These are phyloP conservation scores for Micromussa lordhowensis DNA, from an alignment of 92 coral and sea anemone species.

Conservation along the genomic window DNA sequence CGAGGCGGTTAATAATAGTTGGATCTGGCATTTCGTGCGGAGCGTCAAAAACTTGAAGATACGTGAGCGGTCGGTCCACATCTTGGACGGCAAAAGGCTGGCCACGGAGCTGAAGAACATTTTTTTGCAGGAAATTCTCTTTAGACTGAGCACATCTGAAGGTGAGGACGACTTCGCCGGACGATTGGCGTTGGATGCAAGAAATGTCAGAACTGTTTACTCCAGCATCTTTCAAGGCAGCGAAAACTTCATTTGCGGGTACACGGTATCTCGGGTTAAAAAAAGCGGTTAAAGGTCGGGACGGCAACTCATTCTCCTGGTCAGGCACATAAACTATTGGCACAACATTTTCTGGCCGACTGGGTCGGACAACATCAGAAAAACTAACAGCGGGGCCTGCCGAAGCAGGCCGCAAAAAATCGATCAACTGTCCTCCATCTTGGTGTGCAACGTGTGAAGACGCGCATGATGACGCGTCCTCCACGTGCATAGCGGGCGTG, in stretches of 20 bases:
- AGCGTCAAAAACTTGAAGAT: slow-evolving; percentile 18
- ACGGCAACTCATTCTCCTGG: neutral
- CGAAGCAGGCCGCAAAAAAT: too few relatives aligned
- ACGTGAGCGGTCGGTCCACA: slow-evolving; percentile 17
- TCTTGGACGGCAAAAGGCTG: slow-evolving; percentile 7
- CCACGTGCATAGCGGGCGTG: too few relatives aligned
- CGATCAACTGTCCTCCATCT: too few relatives aligned
- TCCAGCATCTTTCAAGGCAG: neutral
- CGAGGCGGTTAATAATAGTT: neutral
- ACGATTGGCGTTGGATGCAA: neutral
- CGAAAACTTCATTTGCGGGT: neutral
- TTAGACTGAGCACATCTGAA: neutral
- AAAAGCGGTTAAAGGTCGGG: neutral
- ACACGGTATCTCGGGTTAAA: neutral
- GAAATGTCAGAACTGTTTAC: neutral
- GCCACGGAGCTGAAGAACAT: neutral
- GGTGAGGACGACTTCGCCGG: neutral
- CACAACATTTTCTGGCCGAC: neutral
- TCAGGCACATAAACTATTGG: neutral
- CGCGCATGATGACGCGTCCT: too few relatives aligned
- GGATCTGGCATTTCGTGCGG: slow-evolving; percentile 36
- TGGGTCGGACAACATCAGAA: too few relatives aligned
- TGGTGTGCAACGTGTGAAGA: too few relatives aligned
- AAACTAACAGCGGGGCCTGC: too few relatives aligned
- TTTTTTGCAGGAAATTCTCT: neutral